Evolutionary conservation across 1,140 invertebrate species (phyloP).

Genomic region (Berghia stephanieae): DNA sequence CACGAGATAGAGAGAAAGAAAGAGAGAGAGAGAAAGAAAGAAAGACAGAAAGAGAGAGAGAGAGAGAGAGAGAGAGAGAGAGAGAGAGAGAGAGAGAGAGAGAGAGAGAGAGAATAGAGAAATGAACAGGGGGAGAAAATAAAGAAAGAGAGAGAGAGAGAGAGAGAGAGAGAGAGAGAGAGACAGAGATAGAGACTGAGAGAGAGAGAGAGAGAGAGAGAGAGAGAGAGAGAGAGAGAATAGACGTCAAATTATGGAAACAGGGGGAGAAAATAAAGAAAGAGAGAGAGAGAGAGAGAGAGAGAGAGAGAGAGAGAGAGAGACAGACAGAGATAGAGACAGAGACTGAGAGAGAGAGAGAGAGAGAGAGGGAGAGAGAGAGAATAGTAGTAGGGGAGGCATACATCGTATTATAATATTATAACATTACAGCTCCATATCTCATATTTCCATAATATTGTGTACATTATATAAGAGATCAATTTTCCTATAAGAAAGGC

Average conservation of each 20-base stretch:
- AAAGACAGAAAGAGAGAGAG: constrained; percentile 1
- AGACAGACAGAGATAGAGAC: constrained; percentile 14
- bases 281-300: constrained; percentile 5
- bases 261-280: not conserved
- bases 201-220: constrained; percentile 30
- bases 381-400: too few species aligned
- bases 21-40: not conserved
- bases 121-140: too few species aligned
- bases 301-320: not conserved
- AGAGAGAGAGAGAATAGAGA: constrained; percentile 4
- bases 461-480: too few species aligned
- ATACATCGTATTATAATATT: too few species aligned
- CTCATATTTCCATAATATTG: too few species aligned
- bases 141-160: too few species aligned
- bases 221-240: constrained; percentile 27
- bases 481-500: too few species aligned
- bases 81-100: not conserved
- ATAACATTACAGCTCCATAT: too few species aligned
- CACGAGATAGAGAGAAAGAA: not conserved
- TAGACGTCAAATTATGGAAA: not conserved
- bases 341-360: constrained; percentile 30
- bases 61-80: not conserved
- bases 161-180: too few species aligned
- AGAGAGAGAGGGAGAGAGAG: constrained; percentile 8
- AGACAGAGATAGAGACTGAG: constrained; percentile 3